phyloP scores from a whole-genome alignment of 2,888 invertebrate species.

The Lycophotia porphyrea region DNA sequence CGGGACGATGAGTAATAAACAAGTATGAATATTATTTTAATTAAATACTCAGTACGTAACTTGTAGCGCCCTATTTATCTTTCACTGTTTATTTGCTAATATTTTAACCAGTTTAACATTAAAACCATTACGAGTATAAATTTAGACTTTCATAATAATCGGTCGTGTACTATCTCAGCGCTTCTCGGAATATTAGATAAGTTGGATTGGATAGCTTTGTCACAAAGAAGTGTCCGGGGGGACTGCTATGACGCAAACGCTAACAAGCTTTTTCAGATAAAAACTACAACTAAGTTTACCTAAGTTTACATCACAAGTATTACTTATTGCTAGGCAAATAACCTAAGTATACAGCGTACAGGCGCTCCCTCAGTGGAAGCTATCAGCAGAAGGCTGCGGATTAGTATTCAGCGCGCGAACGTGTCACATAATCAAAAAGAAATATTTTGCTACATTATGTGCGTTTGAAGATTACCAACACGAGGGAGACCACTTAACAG shows the following conservation, averaged over 20 bases:
- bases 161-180: background rate
- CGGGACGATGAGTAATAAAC: background rate
- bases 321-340: constrained; percentile 2
- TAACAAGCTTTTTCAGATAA: constrained; percentile 18
- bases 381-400: constrained; percentile 17
- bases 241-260: constrained; percentile 12
- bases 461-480: constrained; percentile 63
- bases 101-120: background rate
- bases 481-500: constrained; percentile 5
- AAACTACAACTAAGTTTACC: constrained; percentile 3
- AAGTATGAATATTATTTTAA: background rate
- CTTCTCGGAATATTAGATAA: background rate
- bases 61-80: background rate
- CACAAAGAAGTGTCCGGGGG: background rate
- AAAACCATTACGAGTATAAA: constrained; percentile 8
- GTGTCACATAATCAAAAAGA: constrained; percentile 64
- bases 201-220: constrained; percentile 21
- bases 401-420: constrained; percentile 57
- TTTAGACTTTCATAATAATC: constrained; percentile 2
- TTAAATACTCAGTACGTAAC: background rate
- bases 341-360: background rate
- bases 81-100: background rate
- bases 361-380: constrained; percentile 15
- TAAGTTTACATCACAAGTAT: background rate
- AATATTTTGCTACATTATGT: constrained; percentile 64